Evolutionary conservation across 2,888 invertebrate species (phyloP), one percentile per base, ranked within the genome.

Genomic region (Tiliacea citrago): DNA sequence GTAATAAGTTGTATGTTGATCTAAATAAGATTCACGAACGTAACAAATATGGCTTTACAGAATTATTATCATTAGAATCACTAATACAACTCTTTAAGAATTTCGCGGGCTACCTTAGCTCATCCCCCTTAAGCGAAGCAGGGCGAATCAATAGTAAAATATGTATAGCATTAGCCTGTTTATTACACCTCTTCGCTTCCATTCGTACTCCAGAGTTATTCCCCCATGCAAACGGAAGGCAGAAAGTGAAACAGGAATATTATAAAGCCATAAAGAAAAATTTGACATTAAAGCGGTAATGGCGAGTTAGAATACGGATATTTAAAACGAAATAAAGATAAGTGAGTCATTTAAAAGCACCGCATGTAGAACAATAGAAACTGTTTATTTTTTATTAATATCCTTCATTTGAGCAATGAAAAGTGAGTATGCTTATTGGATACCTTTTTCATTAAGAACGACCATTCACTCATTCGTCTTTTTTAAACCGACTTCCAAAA

Each of bases 261-360:
- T 76, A 79, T 60, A 82, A 82, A 77, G 77, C 51, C 51, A 82
- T 79, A 82, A 70, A 79, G 24, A 57, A 53, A 39, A 62, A 69
- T 82, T 61, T 70, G 62, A 57, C 69, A 82, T 66, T 79, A 66
- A 82, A 70, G 70, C 78, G 61, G 69, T 57, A 62, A 77, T 60
- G 51, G 35, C 2, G 35, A 55, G 13, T 29, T 42, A 12, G 21
- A 72, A 35, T 35, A 49, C 7, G 61, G 58, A 72, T 79, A 53
- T 61, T 79, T 29, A 18, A 47, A 75, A 79, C 60, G 58, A 39
- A 35, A 60, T 53, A 79, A 53, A 47, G 21, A 35, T 69, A 78
- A 75, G 29, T 58, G 58, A 35, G 16, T 45, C 10, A 75, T 75
- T 68, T 57, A 55, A 57, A 67, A n/a, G 13, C 67, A 66, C 29